Evolutionary conservation across 2,113 vertebrate species (phyloP).

Genomic region (Anolis sagrei): DNA sequence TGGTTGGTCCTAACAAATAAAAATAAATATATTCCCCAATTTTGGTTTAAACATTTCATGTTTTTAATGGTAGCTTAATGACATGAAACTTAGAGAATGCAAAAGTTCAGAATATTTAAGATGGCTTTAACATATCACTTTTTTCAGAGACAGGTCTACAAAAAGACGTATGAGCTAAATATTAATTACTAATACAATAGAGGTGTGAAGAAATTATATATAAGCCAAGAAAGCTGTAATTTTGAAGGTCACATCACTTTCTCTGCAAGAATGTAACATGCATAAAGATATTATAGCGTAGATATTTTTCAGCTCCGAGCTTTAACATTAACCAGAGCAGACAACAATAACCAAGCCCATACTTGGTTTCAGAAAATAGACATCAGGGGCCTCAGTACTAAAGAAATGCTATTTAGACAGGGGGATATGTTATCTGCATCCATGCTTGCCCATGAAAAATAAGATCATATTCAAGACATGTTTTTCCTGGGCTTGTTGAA

Average conservation of each 20-base stretch:
- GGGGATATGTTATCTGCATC: slow-evolving; percentile 44
- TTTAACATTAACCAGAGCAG: slow-evolving; percentile 31
- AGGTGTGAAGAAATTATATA: not conserved
- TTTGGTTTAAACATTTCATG: not conserved
- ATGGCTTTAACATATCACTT: not conserved
- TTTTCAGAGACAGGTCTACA: not conserved
- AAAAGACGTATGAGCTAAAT: not conserved
- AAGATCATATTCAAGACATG: slow-evolving; percentile 47
- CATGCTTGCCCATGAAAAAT: slow-evolving; percentile 46
- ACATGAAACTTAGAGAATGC: not conserved
- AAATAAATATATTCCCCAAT: not conserved
- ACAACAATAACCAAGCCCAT: not conserved
- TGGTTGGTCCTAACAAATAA: not conserved
- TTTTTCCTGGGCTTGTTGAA: slow-evolving; percentile 57
- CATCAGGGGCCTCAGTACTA: slow-evolving; percentile 1
- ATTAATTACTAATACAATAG: slow-evolving; percentile 1
- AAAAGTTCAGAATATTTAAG: not conserved
- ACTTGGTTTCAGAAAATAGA: slow-evolving; percentile 49
- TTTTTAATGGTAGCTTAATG: not conserved
- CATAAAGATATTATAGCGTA: not conserved
- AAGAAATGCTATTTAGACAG: slow-evolving; percentile 54
- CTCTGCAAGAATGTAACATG: not conserved
- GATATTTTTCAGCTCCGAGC: slow-evolving; percentile 4
- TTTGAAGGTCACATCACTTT: slow-evolving; percentile 7
- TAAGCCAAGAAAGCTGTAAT: not conserved